Percentiles rank a stretch among this genome's conserved stretches.
These are phyloP conservation scores for Meloidogyne exigua DNA, from an alignment of 1,140 invertebrate species.

Conservation along the genomic window DNA sequence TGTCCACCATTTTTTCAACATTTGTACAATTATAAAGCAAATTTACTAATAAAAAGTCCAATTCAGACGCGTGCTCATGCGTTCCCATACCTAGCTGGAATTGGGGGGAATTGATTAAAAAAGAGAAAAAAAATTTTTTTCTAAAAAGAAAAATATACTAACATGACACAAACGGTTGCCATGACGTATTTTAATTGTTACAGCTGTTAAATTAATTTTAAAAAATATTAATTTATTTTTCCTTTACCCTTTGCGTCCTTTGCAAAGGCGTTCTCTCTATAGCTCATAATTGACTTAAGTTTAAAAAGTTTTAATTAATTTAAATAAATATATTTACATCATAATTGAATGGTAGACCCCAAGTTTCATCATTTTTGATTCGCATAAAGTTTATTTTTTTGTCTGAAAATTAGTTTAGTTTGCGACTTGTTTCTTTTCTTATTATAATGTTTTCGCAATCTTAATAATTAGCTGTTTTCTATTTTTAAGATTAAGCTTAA, in stretches of 20 bases:
- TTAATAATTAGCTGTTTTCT: too few relatives aligned
- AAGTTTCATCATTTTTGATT: neutral
- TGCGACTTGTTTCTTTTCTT: too few relatives aligned
- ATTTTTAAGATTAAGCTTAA: too few relatives aligned
- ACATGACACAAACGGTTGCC: constrained; percentile 16
- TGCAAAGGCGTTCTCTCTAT: constrained; percentile 13
- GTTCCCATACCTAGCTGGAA: constrained; percentile 3
- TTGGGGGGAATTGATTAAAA: neutral
- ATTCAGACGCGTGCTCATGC: constrained; percentile 22
- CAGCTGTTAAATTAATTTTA: too few relatives aligned
- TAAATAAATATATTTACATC: neutral
- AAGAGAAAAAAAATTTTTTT: neutral
- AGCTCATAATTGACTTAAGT: constrained; percentile 20
- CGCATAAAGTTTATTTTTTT: constrained; percentile 11
- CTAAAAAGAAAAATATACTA: neutral
- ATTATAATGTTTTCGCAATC: too few relatives aligned
- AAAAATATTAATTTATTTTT: neutral
- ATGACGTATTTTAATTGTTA: constrained; percentile 19
- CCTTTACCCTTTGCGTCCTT: neutral
- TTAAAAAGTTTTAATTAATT: neutral
- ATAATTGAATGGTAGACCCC: constrained; percentile 20
- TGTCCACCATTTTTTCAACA: constrained; percentile 19
- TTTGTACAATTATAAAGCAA: constrained; percentile 21
- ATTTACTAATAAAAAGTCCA: constrained; percentile 23
- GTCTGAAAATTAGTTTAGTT: too few relatives aligned